phyloP scores from a whole-genome alignment of 2,888 invertebrate genomes.

The Dicyrtoma fusca region DNA sequence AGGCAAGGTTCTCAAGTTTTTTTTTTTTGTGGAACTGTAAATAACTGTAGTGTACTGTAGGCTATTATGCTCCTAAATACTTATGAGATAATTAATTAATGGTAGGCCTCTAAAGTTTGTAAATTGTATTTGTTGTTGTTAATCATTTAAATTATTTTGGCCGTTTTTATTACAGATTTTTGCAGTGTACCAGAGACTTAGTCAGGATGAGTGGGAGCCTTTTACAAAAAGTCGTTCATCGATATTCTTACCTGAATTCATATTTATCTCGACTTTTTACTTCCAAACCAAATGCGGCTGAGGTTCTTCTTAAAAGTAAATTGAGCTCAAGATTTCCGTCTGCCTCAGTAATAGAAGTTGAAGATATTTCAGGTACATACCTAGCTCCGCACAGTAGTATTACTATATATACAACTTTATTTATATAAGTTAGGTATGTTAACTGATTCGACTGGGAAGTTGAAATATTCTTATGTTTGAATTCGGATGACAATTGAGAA shows the following conservation, averaged over 20 bases:
- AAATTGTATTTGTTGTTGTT: neutral
- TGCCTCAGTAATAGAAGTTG: conserved; percentile 68
- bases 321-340: conserved; percentile 65
- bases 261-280: conserved; percentile 27
- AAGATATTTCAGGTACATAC: conserved; percentile 68
- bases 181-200: neutral
- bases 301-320: conserved; percentile 60
- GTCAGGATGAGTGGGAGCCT: conserved; percentile 9
- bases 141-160: neutral
- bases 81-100: too few species aligned
- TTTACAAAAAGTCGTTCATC: neutral
- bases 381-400: too few species aligned
- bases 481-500: too few species aligned
- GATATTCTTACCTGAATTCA: conserved; percentile 25
- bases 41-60: too few species aligned
- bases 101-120: neutral
- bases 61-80: too few species aligned
- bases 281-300: conserved; percentile 53
- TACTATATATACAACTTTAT: too few species aligned
- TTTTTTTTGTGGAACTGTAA: too few species aligned
- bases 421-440: too few species aligned
- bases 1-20: too few species aligned
- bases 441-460: too few species aligned
- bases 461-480: too few species aligned
- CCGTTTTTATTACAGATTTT: neutral